Evolutionary conservation across 2,888 invertebrate species (phyloP).

Genomic region (Abrostola triplasia): DNA sequence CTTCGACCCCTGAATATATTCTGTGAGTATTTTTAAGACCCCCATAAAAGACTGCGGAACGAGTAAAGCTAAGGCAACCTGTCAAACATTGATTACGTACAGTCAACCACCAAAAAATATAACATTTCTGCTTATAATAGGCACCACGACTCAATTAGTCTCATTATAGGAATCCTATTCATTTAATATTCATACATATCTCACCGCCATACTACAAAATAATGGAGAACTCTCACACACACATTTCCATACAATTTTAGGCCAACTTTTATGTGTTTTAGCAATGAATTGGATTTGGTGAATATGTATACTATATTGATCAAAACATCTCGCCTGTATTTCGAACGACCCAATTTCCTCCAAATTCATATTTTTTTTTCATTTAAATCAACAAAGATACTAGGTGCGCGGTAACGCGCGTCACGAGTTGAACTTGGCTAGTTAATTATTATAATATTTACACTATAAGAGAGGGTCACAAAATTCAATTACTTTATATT

Average conservation of each 20-base stretch:
- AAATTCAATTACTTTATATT: too few relatives aligned
- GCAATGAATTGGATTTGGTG: constrained; percentile 10
- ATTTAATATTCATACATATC: constrained; percentile 12
- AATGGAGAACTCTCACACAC: constrained; percentile 13
- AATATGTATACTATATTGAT: not conserved
- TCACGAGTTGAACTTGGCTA: too few relatives aligned
- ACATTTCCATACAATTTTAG: constrained; percentile 40
- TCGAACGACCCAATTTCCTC: too few relatives aligned
- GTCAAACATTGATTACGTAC: not conserved
- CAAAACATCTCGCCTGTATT: constrained; percentile 24
- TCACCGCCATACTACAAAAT: constrained; percentile 40
- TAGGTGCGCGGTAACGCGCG: too few relatives aligned
- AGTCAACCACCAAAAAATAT: not conserved
- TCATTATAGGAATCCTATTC: not conserved
- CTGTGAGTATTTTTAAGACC: too few relatives aligned
- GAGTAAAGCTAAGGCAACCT: not conserved
- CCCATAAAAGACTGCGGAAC: too few relatives aligned
- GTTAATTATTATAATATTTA: too few relatives aligned
- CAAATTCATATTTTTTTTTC: too few relatives aligned
- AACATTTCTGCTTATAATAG: not conserved
- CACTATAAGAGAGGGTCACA: too few relatives aligned
- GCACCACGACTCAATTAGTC: not conserved
- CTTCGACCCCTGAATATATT: too few relatives aligned
- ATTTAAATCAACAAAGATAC: too few relatives aligned
- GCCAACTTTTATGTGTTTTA: constrained; percentile 35